phyloP scores from a whole-genome alignment of 2,113 vertebrate genomes.

The Centropus bengalensis region DNA sequence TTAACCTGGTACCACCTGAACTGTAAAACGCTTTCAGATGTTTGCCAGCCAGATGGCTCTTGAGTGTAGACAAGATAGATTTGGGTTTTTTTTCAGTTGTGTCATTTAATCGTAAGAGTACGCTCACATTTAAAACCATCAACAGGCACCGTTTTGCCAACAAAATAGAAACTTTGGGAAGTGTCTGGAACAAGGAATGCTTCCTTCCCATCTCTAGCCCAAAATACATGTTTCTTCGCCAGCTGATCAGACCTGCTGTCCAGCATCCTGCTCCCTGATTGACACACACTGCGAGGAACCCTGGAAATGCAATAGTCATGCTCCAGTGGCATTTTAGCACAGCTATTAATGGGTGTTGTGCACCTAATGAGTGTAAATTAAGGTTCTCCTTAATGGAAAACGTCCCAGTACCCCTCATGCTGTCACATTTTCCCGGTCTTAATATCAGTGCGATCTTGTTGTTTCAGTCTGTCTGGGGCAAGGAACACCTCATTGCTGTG shows the following conservation, averaged over 20 bases:
- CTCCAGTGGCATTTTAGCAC: not conserved
- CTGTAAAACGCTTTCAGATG: not conserved
- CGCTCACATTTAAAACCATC: not conserved
- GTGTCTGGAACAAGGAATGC: not conserved
- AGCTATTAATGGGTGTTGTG: not conserved
- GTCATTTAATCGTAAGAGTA: not conserved
- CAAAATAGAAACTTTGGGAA: not conserved
- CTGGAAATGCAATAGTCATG: not conserved
- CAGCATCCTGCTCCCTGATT: not conserved
- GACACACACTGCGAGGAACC: accelerated
- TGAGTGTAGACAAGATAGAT: accelerated
- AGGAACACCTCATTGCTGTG: not conserved
- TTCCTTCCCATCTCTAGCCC: not conserved
- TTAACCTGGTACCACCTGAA: not conserved
- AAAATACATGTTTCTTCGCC: not conserved
- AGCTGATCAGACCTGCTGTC: not conserved
- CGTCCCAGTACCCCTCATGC: not conserved
- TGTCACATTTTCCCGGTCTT: not conserved
- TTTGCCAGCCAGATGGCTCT: not conserved
- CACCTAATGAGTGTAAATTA: not conserved
- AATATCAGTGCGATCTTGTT: not conserved
- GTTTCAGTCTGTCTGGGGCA: not conserved
- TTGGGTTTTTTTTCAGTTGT: not conserved
- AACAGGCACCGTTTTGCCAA: not conserved
- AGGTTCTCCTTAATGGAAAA: not conserved